Conservation (phyloP, 2,888 invertebrate species). For the Exephanes ischioxanthus region DNA sequence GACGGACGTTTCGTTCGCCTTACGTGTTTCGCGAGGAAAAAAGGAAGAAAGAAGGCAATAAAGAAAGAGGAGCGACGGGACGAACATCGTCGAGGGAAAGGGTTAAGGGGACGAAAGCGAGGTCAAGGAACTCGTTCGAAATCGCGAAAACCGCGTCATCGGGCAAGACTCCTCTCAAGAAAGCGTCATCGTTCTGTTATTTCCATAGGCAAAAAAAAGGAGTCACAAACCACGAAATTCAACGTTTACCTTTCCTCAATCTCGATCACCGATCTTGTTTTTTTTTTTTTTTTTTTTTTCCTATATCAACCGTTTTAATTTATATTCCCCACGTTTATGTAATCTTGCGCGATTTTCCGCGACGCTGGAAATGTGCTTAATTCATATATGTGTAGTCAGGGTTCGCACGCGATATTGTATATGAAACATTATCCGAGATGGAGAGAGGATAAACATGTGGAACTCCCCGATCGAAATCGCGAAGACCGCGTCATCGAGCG, state of each 20-base stretch:
- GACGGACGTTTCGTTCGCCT: conserved; percentile 66
- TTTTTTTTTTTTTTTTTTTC: neutral
- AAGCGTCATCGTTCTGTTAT: conserved; percentile 29
- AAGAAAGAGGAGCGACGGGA: conserved; percentile 39
- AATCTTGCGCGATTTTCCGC: conserved; percentile 4
- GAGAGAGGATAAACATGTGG: neutral
- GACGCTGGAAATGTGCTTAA: conserved; percentile 4
- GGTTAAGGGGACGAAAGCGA: conserved; percentile 13
- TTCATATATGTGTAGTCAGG: conserved; percentile 1
- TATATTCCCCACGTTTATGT: neutral
- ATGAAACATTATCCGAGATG: too few species aligned
- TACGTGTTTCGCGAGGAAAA: conserved; percentile 36
- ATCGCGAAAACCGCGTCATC: conserved; percentile 59
- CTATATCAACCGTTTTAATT: neutral
- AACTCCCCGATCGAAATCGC: conserved; percentile 44
- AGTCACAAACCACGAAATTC: neutral
- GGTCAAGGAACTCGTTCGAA: conserved; percentile 54
- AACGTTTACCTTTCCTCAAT: neutral
- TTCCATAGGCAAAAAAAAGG: neutral
- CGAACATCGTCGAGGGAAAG: neutral
- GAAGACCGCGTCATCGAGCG: conserved; percentile 52
- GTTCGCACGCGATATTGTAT: neutral
- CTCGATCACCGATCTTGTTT: neutral
- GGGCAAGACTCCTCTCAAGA: neutral
- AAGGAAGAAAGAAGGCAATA: conserved; percentile 37